Evolutionary conservation across 2,888 invertebrate species (phyloP), one percentile per base, ranked within the genome.

Genomic region (Tillus elongatus): DNA sequence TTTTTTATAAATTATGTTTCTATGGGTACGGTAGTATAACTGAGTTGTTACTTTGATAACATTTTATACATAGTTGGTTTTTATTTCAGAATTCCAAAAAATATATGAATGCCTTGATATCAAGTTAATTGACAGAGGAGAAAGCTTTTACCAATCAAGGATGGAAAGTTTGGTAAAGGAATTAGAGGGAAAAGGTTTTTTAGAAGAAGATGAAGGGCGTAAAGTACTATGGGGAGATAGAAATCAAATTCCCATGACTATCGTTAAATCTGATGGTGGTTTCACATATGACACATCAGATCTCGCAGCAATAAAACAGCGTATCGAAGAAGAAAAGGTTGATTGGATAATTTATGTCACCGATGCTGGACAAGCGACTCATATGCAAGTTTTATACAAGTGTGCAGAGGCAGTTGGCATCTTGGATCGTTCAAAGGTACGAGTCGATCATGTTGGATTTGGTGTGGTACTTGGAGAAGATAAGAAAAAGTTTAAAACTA

Each of bases 221-320:
- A 75, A 81, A 57, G 80, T 91, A 6, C 85, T 91, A 87, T 90
- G 88, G 82, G 71, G 75, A 6, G 71, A 72, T 37, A 70, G 74
- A 10, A 79, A 79, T 35, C 42, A 43, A 9, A 81, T 96, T 40
- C 97, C 97, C 0, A 64, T 98, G 36, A 98, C 95, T 0, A 72
- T 99, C 13, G 81, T 97, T 0, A 99, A 99, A 66, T 89, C 93
- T 1, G 98, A 96, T 65, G 98, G 98, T 16, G 93, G 93, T 10
- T 86, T 77, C 53, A 99, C 98, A 0, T 98, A 99, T 61, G 98
- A 98, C 59, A 97, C 98, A 0, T 97, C 97, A 0, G 98, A 98
- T 60, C 72, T 99, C 75, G 92, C 98, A 1, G 81, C 91, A 2
- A 75, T 98, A 11, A 84, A 81, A 53, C 83, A 95, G 36, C 75